These are phyloP conservation scores for Phlogophora meticulosa DNA, from an alignment of 2,888 invertebrate genomes.

Conservation along the genomic window DNA sequence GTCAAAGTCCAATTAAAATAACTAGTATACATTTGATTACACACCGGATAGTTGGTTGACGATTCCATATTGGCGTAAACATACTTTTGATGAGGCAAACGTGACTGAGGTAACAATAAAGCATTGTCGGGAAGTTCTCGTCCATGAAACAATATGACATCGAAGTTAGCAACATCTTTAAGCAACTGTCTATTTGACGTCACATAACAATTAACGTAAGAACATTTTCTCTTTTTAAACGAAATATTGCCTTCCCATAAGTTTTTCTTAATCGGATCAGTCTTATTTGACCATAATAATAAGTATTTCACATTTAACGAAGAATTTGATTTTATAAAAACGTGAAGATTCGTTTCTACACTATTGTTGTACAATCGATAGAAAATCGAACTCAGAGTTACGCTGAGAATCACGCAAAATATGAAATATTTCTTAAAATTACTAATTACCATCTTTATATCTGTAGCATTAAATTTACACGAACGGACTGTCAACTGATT, in stretches of 20 bases:
- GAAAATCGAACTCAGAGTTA: slow-evolving; percentile 4
- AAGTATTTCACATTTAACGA: slow-evolving; percentile 71
- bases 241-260: slow-evolving; percentile 71
- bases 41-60: slow-evolving; percentile 70
- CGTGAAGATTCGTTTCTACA: background rate
- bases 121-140: slow-evolving; percentile 63
- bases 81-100: slow-evolving; percentile 65
- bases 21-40: slow-evolving; percentile 65
- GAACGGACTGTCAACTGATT: background rate
- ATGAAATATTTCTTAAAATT: background rate
- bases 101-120: slow-evolving; percentile 63
- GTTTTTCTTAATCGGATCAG: slow-evolving; percentile 64
- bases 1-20: slow-evolving; percentile 81
- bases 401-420: background rate
- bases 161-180: slow-evolving; percentile 71
- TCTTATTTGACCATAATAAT: slow-evolving; percentile 74
- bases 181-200: slow-evolving; percentile 70
- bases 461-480: background rate
- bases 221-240: slow-evolving; percentile 74
- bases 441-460: background rate
- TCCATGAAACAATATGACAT: slow-evolving; percentile 77
- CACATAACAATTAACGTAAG: slow-evolving; percentile 77
- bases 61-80: slow-evolving; percentile 72
- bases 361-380: background rate
- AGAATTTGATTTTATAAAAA: no score